Base-by-base conservation (phyloP, 2,797 vertebrate genomes). In the Taenioides sp. region DNA sequence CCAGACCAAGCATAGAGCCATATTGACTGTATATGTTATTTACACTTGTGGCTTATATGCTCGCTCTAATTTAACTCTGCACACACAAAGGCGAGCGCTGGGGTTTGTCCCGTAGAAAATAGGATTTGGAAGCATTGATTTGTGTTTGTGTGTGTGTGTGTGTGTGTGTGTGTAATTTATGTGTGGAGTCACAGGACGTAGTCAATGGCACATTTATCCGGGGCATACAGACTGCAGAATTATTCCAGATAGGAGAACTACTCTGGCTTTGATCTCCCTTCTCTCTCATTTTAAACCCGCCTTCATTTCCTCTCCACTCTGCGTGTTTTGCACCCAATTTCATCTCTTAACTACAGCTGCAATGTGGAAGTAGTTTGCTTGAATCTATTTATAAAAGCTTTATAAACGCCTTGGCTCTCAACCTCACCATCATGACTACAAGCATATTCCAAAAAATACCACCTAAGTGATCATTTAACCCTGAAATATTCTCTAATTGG, bases 151-250 rank as follows among this genome's bases (percentile, higher is more conserved):
- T 27, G 25, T 27, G 25, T 27, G 62, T 54, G 34, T 23, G 2
- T 72, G 18, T 78, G 59, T 71, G 50, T 60, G 40, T 52, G 31
- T 65, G 11, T 47, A 47, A 17, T 47, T 14, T 47, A 47, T 16
- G 43, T 71, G 50, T 70, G 22, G 57, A 18, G 65, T 23, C 2
- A 18, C 65, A 22, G 74, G 70, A 79, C 74, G 77, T 60, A 69
- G 66, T 80, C 81, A 88, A 28, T 72, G 70, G 70, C 80, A 83
- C 69, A 86, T 87, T 91, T 91, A 89, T 91, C 87, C 74, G 74
- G 78, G 55, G 59, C 70, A 76, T 47, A 75, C 85, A 90, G 87
- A 73, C 82, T 76, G 75, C 65, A 12, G 28, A 90, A 84, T 91
- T 80, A 90, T 89, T 86, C 71, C 71, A 89, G 85, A 87, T 77